These are phyloP conservation scores for Pao palembangensis DNA, from an alignment of 2,113 vertebrate species.

Conservation along the genomic window DNA sequence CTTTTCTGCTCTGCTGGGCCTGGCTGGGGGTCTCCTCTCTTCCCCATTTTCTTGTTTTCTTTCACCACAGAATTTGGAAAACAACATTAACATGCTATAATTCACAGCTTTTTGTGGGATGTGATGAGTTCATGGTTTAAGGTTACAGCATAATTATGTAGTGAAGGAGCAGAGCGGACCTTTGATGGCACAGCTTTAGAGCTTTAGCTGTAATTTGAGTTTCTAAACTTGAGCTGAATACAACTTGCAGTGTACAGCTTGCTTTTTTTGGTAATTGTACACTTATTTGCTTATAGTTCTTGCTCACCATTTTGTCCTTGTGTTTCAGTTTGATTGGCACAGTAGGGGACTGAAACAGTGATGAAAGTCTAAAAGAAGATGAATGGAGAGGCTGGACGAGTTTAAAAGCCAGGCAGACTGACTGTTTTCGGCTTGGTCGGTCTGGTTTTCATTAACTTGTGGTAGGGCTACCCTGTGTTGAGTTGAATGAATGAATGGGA, in stretches of 20 bases:
- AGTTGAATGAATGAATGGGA: slow-evolving; percentile 50
- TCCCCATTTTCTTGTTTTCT: slow-evolving; percentile 20
- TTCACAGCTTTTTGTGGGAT: slow-evolving; percentile 59
- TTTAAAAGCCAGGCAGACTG: slow-evolving; percentile 49
- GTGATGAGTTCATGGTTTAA: slow-evolving; percentile 49
- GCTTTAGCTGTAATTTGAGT: slow-evolving; percentile 50
- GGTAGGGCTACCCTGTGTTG: slow-evolving; percentile 36
- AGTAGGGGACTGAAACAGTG: slow-evolving; percentile 43
- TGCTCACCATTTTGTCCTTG: slow-evolving; percentile 9
- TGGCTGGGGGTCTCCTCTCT: slow-evolving; percentile 13
- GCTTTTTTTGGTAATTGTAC: neutral
- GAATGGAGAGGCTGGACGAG: slow-evolving; percentile 52
- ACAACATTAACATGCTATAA: slow-evolving; percentile 37
- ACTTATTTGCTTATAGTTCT: slow-evolving; percentile 18
- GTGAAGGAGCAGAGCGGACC: slow-evolving; percentile 1
- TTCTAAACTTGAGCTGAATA: slow-evolving; percentile 44
- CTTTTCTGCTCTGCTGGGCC: slow-evolving; percentile 44
- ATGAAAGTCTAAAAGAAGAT: slow-evolving; percentile 62
- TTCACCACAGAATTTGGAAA: slow-evolving; percentile 44
- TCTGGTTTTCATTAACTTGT: slow-evolving; percentile 63
- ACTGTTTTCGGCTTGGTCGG: slow-evolving; percentile 21
- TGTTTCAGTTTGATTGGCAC: slow-evolving; percentile 40
- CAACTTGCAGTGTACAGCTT: slow-evolving; percentile 36
- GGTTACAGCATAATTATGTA: slow-evolving; percentile 26
- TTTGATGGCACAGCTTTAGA: neutral